These are phyloP conservation scores for Drosophila putrida DNA, from an alignment of 2,888 invertebrate species.

Conservation along the genomic window DNA sequence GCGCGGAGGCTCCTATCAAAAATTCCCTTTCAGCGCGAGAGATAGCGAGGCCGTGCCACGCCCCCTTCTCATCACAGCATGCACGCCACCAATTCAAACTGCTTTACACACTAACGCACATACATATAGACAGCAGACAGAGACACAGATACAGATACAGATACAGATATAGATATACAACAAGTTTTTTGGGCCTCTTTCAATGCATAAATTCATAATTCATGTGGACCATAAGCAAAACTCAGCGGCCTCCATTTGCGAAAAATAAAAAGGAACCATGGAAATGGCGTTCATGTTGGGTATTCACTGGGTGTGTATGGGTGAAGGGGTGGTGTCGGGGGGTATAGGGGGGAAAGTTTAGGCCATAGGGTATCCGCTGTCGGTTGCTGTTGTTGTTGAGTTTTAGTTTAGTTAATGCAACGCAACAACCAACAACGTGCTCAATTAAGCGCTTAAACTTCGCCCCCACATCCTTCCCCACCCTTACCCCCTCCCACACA, in stretches of 20 bases:
- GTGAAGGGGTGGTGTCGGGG: not conserved
- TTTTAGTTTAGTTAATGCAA: constrained; percentile 48
- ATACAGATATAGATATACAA: constrained; percentile 26
- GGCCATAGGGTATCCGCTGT: constrained; percentile 15
- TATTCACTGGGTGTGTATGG: not conserved
- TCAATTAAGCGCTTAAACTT: constrained; percentile 62
- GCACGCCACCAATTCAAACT: constrained; percentile 27
- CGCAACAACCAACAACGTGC: constrained; percentile 65
- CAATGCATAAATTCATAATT: constrained; percentile 81
- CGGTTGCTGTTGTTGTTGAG: constrained; percentile 36
- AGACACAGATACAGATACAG: not conserved
- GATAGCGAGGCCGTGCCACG: constrained; percentile 37
- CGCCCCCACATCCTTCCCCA: not conserved
- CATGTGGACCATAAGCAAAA: constrained; percentile 61
- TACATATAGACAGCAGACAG: not conserved
- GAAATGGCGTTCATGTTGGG: constrained; percentile 25
- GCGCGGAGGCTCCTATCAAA: constrained; percentile 61
- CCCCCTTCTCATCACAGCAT: not conserved
- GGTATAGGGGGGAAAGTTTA: not conserved
- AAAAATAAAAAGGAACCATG: constrained; percentile 41
- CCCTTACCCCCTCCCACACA: not conserved
- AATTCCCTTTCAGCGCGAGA: constrained; percentile 67
- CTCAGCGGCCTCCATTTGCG: constrained; percentile 47
- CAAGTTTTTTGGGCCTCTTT: constrained; percentile 57
- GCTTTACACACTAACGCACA: constrained; percentile 24